Base-by-base conservation (phyloP, 2,888 invertebrate genomes). In the Notocelia uddmanniana region DNA sequence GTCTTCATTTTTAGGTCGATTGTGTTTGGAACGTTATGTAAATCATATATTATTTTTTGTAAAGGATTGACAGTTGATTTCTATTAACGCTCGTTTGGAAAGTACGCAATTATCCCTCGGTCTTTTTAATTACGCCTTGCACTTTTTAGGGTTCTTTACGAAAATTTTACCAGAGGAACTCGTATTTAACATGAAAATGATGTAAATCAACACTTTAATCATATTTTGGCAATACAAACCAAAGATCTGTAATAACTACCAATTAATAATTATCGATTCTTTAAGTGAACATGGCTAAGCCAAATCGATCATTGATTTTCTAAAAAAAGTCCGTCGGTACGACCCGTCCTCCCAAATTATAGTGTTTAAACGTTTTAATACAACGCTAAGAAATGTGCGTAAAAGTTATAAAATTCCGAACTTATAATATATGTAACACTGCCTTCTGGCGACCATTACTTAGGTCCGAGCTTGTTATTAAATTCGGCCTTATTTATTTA, bases 371-470 rank as follows among this genome's bases (percentile, higher is more conserved):
- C 82, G 84, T 88, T 91, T 89, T 91, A 92, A 92, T 91, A 89
- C 86, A 87, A 85, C 87, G 88, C 87, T 88, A 89, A 89, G 90
- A 91, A 91, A 88, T 90, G 90, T 89, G 89, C 86, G 90, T 91
- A 90, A 91, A 91, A 88, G 85, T 89, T 89, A 87, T 86, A 91
- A 91, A 90, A 87, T 81, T 83, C 84, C 83, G 83, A 81, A 83
- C 80, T 82, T 79, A 85, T 91, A 91, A 90, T 89, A 91, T 89
- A 92, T 90, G 90, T 90, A 88, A 85, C 86, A 81, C 81, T 92
- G 92, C 92, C 93, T 92, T 78, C 91, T 92, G 92, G 93, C 89
- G 89, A 79, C 86, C 90, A 92, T 93, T 92, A 92, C 88, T 93
- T 90, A 90, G 85, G 83, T 76, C 79, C 83, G 77, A 81, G 83